Evolutionary conservation across 2,113 vertebrate species (phyloP).

Genomic region (Setophaga petechia): DNA sequence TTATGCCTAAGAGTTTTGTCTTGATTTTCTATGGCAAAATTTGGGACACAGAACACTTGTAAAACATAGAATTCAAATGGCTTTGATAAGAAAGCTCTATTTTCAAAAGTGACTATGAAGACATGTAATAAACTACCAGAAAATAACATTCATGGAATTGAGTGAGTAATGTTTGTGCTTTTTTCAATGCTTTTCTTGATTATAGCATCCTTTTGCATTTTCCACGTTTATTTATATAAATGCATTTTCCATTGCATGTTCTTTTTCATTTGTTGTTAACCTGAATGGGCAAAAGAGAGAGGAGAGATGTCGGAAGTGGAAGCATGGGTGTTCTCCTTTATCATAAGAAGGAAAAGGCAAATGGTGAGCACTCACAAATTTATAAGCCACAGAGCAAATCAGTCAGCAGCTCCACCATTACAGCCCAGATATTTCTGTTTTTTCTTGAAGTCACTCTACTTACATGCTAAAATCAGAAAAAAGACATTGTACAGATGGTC

Average conservation of each 20-base stretch:
- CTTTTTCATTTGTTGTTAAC: background rate
- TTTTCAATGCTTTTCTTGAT: background rate
- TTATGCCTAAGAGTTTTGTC: background rate
- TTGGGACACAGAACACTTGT: background rate
- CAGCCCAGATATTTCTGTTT: background rate
- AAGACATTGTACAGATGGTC: background rate
- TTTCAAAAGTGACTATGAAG: background rate
- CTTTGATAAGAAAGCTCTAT: background rate
- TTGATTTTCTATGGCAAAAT: background rate
- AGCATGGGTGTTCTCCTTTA: background rate
- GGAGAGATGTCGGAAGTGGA: background rate
- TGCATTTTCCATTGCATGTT: background rate
- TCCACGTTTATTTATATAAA: background rate
- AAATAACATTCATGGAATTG: background rate
- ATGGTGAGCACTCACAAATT: background rate
- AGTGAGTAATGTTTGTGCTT: background rate
- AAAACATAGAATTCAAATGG: background rate
- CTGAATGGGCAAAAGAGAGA: background rate
- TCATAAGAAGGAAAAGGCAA: background rate
- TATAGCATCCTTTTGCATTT: background rate
- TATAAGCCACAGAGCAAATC: background rate
- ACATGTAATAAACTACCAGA: background rate
- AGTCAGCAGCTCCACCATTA: background rate
- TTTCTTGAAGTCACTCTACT: background rate
- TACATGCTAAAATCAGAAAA: background rate